Evolutionary conservation across 2,888 invertebrate genomes (phyloP).

Genomic region (Perdita meconis): DNA sequence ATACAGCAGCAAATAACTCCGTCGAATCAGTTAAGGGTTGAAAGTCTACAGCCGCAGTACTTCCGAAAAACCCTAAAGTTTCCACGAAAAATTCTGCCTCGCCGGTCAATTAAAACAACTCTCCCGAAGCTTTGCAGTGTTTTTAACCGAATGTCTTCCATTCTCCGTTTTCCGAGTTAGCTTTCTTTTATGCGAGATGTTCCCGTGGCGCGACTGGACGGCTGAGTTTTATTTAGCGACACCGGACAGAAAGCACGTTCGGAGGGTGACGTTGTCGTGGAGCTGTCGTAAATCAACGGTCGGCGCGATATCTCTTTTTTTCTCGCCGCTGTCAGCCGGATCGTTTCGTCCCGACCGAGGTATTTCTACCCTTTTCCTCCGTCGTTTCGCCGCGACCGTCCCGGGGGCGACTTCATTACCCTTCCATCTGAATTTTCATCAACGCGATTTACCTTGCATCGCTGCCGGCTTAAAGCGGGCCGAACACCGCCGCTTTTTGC

Average conservation of each 20-base stretch:
- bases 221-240: slow-evolving; percentile 57
- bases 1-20: too few species aligned
- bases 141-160: neutral
- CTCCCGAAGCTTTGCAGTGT: neutral
- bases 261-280: slow-evolving; percentile 54
- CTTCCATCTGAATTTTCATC: slow-evolving; percentile 24
- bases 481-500: slow-evolving; percentile 18
- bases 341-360: neutral
- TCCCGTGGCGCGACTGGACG: neutral
- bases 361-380: neutral
- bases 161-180: neutral
- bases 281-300: slow-evolving; percentile 53
- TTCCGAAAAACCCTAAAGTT: neutral
- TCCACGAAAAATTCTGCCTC: neutral
- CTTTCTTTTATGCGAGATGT: neutral
- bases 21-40: neutral
- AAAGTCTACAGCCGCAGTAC: neutral
- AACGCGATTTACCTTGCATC: slow-evolving; percentile 34
- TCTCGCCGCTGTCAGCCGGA: neutral
- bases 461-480: slow-evolving; percentile 9
- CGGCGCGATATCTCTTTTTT: slow-evolving; percentile 6
- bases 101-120: neutral
- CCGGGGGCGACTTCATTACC: slow-evolving; percentile 31
- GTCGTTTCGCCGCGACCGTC: neutral
- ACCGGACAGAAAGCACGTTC: slow-evolving; percentile 45